phyloP scores from a whole-genome alignment of 2,797 vertebrate species.

The Neomorphus geoffroyi region DNA sequence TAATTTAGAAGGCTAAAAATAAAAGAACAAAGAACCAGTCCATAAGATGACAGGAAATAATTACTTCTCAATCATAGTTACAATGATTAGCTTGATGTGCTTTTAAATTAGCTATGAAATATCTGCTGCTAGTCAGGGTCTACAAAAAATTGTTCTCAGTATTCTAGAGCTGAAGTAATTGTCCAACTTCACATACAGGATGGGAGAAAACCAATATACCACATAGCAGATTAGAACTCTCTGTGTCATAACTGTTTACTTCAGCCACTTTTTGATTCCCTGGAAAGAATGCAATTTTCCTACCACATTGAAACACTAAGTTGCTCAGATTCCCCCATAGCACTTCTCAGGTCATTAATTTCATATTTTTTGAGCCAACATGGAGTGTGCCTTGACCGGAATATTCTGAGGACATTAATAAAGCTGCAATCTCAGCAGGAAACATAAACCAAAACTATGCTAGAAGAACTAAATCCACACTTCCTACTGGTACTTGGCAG shows the following conservation, averaged over 20 bases:
- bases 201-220: background rate
- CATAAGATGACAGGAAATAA: background rate
- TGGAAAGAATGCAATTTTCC: slow-evolving; percentile 63
- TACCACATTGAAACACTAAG: slow-evolving; percentile 17
- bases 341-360: slow-evolving; percentile 60
- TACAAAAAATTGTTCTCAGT: background rate
- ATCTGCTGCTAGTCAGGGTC: background rate
- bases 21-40: background rate
- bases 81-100: background rate
- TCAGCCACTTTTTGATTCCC: slow-evolving; percentile 32
- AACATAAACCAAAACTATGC: slow-evolving; percentile 57
- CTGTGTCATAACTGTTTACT: slow-evolving; percentile 14
- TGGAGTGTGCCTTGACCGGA: slow-evolving; percentile 48
- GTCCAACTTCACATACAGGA: slow-evolving; percentile 2
- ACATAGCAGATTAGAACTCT: background rate
- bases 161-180: slow-evolving; percentile 15
- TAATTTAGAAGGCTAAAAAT: background rate
- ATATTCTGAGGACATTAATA: slow-evolving; percentile 65
- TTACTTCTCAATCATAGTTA: background rate
- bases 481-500: slow-evolving; percentile 58
- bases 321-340: slow-evolving; percentile 28
- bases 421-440: slow-evolving; percentile 59
- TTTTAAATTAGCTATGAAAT: background rate
- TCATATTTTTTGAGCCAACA: slow-evolving; percentile 51
- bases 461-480: slow-evolving; percentile 54